Base-by-base conservation (phyloP, 2,888 invertebrate genomes). In the Apotomis betuletana region DNA sequence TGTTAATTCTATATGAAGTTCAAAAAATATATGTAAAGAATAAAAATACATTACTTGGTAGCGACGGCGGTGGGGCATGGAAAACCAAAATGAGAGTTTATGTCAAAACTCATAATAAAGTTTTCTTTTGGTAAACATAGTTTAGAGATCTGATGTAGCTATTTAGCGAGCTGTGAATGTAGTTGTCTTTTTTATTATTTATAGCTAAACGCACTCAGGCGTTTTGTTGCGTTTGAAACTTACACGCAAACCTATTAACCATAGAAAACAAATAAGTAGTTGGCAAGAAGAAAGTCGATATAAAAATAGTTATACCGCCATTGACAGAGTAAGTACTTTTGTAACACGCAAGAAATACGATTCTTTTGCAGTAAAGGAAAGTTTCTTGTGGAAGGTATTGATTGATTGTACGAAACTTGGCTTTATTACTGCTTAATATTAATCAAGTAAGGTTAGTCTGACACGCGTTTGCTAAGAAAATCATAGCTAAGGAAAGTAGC, bases 321-420 rank as follows among this genome's bases (percentile, higher is more conserved):
- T 60, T 46, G 49, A 62, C 12, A n/a, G 51, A 71, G 9, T 57
- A 62, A 67, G 62, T 62, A 72, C 51, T 67, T 52, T 36, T 5
- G 44, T 41, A 44, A 67, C 67, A 72, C 67, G 71, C 71, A 36
- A 72, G 58, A 52, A 67, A 15, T 67, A 52, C 58, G 44, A 61
- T 71, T 61, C 55, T 58, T 67, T 67, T 6, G 55, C 51, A 61
- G 61, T n/a, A 46, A 62, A 61, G 41, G 57, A 62, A 71, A 67
- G 61, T 72, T 72, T 72, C 67, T 46, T 27, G 27, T 36, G n/a
- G 44, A 46, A 70, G 46, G 46, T 70, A 54, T 58, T 67, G 67
- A 62, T 72, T 62, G 71, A 67, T 67, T 62, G 57, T 57, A 52
- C 57, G 54, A 12, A 71, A 72, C 67, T 72, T 72, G 52, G 67